Base-by-base conservation (phyloP, 2,888 invertebrate species). In the Tenthredo amoena region DNA sequence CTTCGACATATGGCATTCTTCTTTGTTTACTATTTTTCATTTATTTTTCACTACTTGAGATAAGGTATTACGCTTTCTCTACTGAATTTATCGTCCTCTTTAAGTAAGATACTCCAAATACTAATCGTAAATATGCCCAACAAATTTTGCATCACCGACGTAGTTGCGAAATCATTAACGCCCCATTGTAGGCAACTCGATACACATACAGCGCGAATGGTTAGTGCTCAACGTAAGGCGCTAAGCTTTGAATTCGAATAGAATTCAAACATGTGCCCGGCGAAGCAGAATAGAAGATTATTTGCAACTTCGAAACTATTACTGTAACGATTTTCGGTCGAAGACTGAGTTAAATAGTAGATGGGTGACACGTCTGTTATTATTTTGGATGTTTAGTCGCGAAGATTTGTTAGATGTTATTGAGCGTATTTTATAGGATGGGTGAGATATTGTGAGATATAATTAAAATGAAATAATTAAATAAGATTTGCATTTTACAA, bases 401-500 rank as follows among this genome's bases (percentile, higher is more conserved):
- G 4, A 68, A 34, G 5, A 68, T 26, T 68, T 68, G 18, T 55
- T 68, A 9, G 43, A 40, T 72, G 2, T 72, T 72, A n/a, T 72
- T 9, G 5, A 37, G n/a, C n/a, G 77, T 55, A 55, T 77, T 50
- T 34, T 34, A n/a, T 9, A 34, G 68, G 68, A 68, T 18, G 37
- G 58, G 21, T 31, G n/a, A 10, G 21, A 58, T 31, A 62, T 34
- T n/a, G 26, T 9, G 58, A 81, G 1, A 79, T 37, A 58, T 37
- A 62, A 31, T 37, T 9, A 7, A n/a, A 40, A n/a, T 31, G 83
- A 83, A 31, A 83, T 92, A 93, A 93, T 93, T 93, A 93, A 93
- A 93, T 93, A 93, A 92, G 91, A 91, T 93, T 89, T 93, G 93
- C 93, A 93, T 93, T 93, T 91, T 93, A 93, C 93, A 93, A 93